A percentile compares a stretch with the other conserved stretches of the same genome.
Conservation (phyloP, 2,888 invertebrate genomes). For the Linnaemya vulpina region DNA sequence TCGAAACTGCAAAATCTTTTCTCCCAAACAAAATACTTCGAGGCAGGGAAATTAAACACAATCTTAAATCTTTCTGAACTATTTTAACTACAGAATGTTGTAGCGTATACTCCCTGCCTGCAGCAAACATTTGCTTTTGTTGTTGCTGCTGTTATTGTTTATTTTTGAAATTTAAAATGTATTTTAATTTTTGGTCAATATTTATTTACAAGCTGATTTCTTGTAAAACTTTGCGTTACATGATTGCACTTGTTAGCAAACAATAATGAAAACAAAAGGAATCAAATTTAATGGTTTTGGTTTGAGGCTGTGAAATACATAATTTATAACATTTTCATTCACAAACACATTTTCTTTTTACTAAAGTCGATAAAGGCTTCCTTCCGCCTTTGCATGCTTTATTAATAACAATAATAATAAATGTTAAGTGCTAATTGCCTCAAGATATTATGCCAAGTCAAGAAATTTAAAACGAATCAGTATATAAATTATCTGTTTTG, state of each 20-base stretch:
- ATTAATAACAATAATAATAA: too few species aligned
- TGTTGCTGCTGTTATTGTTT: not conserved
- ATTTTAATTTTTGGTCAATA: not conserved
- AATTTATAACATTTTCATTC: not conserved
- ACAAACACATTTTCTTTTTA: too few species aligned
- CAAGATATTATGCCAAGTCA: not conserved
- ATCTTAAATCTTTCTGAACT: not conserved
- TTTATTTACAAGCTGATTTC: slow-evolving; percentile 10
- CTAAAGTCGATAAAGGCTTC: too few species aligned
- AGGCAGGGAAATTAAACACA: too few species aligned
- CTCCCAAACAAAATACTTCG: too few species aligned
- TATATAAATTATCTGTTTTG: not conserved
- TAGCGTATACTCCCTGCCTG: not conserved
- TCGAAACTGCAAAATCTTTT: too few species aligned
- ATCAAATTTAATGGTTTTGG: not conserved
- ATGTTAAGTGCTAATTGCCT: not conserved
- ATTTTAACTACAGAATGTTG: not conserved
- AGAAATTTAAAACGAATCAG: not conserved
- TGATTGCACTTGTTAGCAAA: not conserved
- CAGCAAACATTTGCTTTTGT: not conserved
- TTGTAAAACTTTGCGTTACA: slow-evolving; percentile 9
- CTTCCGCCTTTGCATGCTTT: too few species aligned
- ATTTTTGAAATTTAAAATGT: not conserved
- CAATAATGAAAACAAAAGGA: not conserved
- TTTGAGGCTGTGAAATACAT: not conserved